A percentile compares a stretch with the other conserved stretches of the same genome.
Conservation (phyloP, 2,113 vertebrate genomes). For the Brienomyrus longianalis region DNA sequence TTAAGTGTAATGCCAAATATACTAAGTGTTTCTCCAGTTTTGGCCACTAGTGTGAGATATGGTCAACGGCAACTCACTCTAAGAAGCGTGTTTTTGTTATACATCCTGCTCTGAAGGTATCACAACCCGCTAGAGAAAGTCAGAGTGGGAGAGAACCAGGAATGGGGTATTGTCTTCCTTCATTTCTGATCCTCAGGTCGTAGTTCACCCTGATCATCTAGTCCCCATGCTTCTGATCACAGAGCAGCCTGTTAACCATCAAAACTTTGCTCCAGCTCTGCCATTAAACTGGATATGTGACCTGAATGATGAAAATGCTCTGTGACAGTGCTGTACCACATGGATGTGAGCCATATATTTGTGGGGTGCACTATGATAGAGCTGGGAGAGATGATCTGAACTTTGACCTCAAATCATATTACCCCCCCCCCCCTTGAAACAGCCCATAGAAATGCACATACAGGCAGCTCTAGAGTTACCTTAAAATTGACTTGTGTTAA, state of each 20-base stretch:
- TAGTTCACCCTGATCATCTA: not conserved
- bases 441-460: not conserved
- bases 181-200: not conserved
- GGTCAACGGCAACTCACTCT: not conserved
- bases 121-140: not conserved
- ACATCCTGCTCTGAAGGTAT: not conserved
- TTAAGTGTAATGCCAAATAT: not conserved
- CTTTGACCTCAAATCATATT: not conserved
- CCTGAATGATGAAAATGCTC: not conserved
- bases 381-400: not conserved
- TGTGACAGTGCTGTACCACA: no score
- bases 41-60: not conserved
- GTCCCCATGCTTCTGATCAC: not conserved
- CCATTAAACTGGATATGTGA: not conserved
- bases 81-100: not conserved
- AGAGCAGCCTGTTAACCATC: not conserved
- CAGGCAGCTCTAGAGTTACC: not conserved
- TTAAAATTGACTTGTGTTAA: no score
- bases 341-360: not conserved
- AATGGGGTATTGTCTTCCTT: not conserved
- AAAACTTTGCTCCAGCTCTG: not conserved
- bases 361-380: not conserved
- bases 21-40: not conserved
- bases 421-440: not conserved
- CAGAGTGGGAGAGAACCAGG: not conserved